Base-by-base conservation (phyloP, 2,113 vertebrate species). In the Penelope pileata region DNA sequence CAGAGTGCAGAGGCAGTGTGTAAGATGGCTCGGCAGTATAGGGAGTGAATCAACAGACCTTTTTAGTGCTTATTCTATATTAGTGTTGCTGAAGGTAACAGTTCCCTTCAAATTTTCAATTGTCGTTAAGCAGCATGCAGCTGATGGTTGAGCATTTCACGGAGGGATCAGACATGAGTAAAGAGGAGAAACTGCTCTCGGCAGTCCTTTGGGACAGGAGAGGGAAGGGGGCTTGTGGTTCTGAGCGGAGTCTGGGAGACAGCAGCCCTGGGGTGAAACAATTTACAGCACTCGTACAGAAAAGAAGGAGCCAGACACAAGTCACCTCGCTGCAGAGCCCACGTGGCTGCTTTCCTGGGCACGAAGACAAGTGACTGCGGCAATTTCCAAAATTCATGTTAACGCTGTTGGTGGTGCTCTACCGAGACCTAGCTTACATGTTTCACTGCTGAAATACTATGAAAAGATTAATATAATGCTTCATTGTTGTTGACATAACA, bases 351-450 rank as follows among this genome's bases (percentile, higher is more conserved):
- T 78, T 70, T 32, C 34, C 27, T 83, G 48, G n/a, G 11, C 0
- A 0, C 45, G 40, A 60, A 73, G 86, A 45, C 58, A 73, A 51
- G 53, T 3, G 9, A 32, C 67, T 94, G 64, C 43, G 70, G 32
- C 43, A 59, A 16, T 86, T 80, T 92, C 42, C 34, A 74, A 68
- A 86, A 69, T 42, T 78, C 26, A 2, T 1, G 21, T 77, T 54
- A 74, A 50, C 11, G 0, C 29, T 47, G 34, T 67, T 85, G 70
- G 64, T 83, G 51, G 45, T 62, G 1, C 47, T 62, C 59, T 90
- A 13, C 58, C 0, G 9, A 62, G 47, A 56, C 34, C 26, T 63
- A 16, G 24, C 29, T 70, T 59, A 47, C 0, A 0, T 42, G 56
- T 53, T 89, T 86, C 12, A 4, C 24, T 79, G 48, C 59, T 88